phyloP scores from a whole-genome alignment of 2,797 vertebrate species.

The Pogoniulus pusillus region DNA sequence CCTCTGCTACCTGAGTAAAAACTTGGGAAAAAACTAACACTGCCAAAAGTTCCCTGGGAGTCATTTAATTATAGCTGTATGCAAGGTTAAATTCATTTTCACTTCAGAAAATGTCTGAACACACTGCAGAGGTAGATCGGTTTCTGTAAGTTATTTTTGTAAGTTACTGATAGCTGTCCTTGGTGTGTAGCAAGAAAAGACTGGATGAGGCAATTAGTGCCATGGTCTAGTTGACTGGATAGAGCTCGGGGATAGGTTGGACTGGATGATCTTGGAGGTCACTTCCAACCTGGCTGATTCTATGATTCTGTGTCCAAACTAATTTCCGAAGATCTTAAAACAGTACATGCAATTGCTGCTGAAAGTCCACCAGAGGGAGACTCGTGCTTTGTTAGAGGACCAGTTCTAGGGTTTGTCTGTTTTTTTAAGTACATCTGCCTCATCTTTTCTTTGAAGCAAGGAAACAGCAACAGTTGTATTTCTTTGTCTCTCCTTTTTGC shows the following conservation, averaged over 20 bases:
- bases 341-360: not conserved
- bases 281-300: no score
- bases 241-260: no score
- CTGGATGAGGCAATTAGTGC: no score
- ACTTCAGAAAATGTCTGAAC: not conserved
- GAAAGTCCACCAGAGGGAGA: conserved; percentile 46
- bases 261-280: no score
- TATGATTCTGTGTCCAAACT: not conserved
- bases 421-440: not conserved
- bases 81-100: not conserved
- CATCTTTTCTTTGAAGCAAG: not conserved
- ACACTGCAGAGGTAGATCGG: not conserved
- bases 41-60: not conserved
- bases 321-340: not conserved
- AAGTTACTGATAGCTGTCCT: not conserved
- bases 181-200: not conserved
- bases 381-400: not conserved
- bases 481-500: not conserved
- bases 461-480: not conserved
- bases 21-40: not conserved
- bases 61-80: not conserved
- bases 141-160: not conserved
- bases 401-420: rapidly evolving
- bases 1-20: not conserved
- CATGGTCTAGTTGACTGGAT: no score